Evolutionary conservation across 2,888 invertebrate genomes (phyloP).

Genomic region (Ceriagrion tenellum): DNA sequence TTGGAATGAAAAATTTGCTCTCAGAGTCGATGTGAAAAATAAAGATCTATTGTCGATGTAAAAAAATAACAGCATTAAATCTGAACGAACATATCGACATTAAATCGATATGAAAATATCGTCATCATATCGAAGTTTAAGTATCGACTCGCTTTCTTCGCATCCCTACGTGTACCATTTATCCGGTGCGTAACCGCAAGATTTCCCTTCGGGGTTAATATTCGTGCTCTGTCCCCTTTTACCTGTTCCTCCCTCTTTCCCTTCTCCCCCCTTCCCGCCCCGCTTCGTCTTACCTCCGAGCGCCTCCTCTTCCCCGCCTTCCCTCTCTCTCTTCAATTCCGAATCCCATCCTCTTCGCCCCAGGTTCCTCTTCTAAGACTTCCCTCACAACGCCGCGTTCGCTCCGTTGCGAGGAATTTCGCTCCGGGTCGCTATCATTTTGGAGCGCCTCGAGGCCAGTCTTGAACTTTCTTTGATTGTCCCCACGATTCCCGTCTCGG

Average conservation of each 20-base stretch:
- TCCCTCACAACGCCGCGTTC: not conserved
- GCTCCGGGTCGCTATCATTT: not conserved
- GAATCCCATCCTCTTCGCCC: not conserved
- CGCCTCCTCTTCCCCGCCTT: not conserved
- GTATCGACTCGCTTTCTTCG: too few species aligned
- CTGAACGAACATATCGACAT: too few species aligned
- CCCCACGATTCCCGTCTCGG: not conserved
- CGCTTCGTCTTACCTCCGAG: not conserved
- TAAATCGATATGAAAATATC: too few species aligned
- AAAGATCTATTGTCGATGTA: too few species aligned
- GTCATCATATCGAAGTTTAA: too few species aligned
- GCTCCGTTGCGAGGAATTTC: not conserved
- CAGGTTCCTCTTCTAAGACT: not conserved
- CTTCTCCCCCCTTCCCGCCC: not conserved
- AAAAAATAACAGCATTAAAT: too few species aligned
- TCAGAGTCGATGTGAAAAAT: too few species aligned
- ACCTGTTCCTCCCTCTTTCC: not conserved
- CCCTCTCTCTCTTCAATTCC: not conserved
- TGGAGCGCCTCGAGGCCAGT: not conserved
- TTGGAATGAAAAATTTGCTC: too few species aligned
- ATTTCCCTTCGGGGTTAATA: not conserved
- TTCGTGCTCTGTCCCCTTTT: not conserved
- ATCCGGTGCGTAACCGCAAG: too few species aligned
- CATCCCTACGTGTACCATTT: too few species aligned
- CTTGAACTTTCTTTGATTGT: not conserved